These are phyloP conservation scores for Megastigmus dorsalis DNA, from an alignment of 2,888 invertebrate species.

Conservation along the genomic window DNA sequence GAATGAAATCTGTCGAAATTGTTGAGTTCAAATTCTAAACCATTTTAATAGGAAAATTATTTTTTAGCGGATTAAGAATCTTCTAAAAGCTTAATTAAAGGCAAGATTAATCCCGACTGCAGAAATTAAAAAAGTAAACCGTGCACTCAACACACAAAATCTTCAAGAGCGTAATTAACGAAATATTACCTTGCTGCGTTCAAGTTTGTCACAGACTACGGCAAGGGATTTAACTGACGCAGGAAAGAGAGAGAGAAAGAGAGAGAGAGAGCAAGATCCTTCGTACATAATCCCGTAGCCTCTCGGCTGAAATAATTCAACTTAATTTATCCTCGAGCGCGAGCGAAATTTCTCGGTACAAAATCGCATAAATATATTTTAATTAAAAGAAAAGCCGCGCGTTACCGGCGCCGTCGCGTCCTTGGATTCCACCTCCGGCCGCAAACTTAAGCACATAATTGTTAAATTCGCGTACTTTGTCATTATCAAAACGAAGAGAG, in stretches of 20 bases:
- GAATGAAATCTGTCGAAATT: too few species aligned
- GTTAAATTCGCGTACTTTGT: not conserved
- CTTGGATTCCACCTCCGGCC: too few species aligned
- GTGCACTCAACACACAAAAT: not conserved
- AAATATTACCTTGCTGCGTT: slow-evolving; percentile 21
- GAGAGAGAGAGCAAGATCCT: too few species aligned
- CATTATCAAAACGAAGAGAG: not conserved
- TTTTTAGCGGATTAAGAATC: too few species aligned
- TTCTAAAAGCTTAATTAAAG: slow-evolving; percentile 17
- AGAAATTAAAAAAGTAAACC: slow-evolving; percentile 18
- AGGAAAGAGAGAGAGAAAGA: not conserved
- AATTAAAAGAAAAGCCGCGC: slow-evolving; percentile 2
- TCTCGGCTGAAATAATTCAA: slow-evolving; percentile 16
- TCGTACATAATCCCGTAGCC: slow-evolving; percentile 12
- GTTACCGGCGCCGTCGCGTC: too few species aligned
- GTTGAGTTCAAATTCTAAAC: too few species aligned
- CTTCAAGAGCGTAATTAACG: slow-evolving; percentile 28
- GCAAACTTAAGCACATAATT: too few species aligned
- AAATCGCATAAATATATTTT: slow-evolving; percentile 19
- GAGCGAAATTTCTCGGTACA: not conserved
- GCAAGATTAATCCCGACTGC: not conserved
- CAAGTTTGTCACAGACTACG: slow-evolving; percentile 24
- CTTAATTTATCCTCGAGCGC: slow-evolving; percentile 9
- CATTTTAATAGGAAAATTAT: too few species aligned
- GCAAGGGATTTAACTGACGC: slow-evolving; percentile 13